Evolutionary conservation across 1,140 invertebrate species (phyloP).

Genomic region (Orchesella cincta): DNA sequence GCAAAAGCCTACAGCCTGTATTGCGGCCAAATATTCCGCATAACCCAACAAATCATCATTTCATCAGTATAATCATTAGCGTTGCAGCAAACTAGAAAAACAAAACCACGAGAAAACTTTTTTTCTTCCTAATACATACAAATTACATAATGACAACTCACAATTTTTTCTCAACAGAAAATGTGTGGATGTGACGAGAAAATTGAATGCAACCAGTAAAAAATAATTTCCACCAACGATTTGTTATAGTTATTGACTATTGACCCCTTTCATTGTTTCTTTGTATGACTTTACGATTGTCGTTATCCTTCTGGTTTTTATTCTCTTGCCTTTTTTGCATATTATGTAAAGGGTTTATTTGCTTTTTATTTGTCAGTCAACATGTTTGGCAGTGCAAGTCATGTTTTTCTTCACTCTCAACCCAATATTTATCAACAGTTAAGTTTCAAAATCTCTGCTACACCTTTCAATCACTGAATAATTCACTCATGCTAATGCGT

Average conservation of each 20-base stretch:
- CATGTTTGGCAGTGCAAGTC: no score
- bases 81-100: neutral
- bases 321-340: neutral
- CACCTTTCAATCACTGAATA: neutral
- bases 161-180: neutral
- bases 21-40: neutral
- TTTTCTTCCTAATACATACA: neutral
- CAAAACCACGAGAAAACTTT: neutral
- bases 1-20: neutral
- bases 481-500: neutral
- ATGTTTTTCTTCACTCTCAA: neutral
- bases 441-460: neutral
- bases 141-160: constrained; percentile 28
- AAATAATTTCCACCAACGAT: neutral
- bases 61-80: neutral
- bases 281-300: neutral
- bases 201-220: neutral
- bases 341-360: no score
- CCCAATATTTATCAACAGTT: neutral
- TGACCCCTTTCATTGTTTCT: neutral
- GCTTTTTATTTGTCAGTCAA: no score
- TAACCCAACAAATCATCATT: neutral
- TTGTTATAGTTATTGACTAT: neutral
- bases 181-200: neutral
- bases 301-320: neutral